Evolutionary conservation across 2,113 vertebrate genomes (phyloP).

Genomic region (Dasyornis broadbenti): DNA sequence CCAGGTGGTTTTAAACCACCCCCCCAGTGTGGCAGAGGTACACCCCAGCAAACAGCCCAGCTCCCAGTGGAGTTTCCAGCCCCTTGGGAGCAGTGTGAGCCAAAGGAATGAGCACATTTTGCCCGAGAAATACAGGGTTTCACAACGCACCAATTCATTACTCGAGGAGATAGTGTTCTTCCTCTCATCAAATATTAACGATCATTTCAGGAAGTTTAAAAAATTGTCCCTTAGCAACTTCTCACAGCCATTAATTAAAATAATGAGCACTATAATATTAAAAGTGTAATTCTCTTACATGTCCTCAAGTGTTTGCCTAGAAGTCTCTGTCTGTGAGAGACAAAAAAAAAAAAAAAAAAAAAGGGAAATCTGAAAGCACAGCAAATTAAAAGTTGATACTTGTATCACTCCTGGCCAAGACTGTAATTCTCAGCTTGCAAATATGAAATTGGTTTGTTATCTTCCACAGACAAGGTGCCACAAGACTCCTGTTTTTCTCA

Average conservation of each 20-base stretch:
- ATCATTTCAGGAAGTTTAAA: conserved; percentile 70
- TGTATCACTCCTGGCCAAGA: conserved; percentile 55
- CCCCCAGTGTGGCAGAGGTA: background rate
- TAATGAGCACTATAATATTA: conserved; percentile 70
- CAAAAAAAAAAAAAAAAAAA: background rate
- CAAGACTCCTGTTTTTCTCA: background rate
- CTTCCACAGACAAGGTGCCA: conserved; percentile 15
- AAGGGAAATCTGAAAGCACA: conserved; percentile 57
- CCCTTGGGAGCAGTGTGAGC: background rate
- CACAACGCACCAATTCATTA: conserved; percentile 58
- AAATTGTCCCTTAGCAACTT: conserved; percentile 71
- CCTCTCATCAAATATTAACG: conserved; percentile 72
- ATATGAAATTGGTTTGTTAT: conserved; percentile 26
- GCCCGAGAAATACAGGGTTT: conserved; percentile 19
- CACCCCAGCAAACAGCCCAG: background rate
- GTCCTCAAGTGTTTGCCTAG: conserved; percentile 68
- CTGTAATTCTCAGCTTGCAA: conserved; percentile 36
- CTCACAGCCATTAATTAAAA: conserved; percentile 73
- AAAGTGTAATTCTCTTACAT: conserved; percentile 72
- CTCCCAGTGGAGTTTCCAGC: background rate
- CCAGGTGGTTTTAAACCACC: no score
- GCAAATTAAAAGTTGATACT: conserved; percentile 69
- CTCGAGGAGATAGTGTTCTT: conserved; percentile 64
- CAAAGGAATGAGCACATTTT: background rate
- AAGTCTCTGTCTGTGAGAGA: conserved; percentile 54